Evolutionary conservation across 2,797 vertebrate species (phyloP).

Genomic region (Acridotheres tristis): DNA sequence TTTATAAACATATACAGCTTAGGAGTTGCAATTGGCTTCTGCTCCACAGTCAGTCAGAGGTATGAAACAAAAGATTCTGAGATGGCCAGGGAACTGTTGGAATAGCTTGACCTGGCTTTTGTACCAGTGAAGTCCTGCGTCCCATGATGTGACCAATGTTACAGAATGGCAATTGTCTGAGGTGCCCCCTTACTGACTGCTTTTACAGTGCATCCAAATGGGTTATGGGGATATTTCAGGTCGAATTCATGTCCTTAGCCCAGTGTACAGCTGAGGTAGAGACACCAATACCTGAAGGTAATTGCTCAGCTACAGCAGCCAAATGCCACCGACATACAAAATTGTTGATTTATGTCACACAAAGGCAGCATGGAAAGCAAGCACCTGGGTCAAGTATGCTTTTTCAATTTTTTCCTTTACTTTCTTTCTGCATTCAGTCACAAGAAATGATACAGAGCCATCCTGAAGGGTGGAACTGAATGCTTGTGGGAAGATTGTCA

Average conservation of each 20-base stretch:
- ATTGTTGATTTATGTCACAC: conserved; percentile 56
- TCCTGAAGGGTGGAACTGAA: conserved; percentile 31
- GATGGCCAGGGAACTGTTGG: not conserved
- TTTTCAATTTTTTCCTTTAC: not conserved
- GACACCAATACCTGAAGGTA: conserved; percentile 15
- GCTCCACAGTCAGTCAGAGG: not conserved
- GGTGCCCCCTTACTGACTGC: not conserved
- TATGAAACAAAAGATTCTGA: not conserved
- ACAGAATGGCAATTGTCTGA: not conserved
- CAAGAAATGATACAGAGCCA: conserved; percentile 19
- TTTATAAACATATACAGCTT: not conserved
- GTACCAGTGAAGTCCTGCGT: not conserved
- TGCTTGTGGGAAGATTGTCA: conserved; percentile 15
- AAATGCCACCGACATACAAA: conserved; percentile 12
- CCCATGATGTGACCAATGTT: not conserved
- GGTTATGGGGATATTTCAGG: not conserved
- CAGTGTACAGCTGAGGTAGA: not conserved
- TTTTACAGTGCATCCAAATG: not conserved
- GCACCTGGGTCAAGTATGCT: conserved; percentile 38
- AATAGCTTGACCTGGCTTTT: not conserved
- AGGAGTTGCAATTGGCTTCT: not conserved
- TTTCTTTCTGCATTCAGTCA: not conserved
- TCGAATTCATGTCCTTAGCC: not conserved
- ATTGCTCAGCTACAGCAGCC: conserved; percentile 42
- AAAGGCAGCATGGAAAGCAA: conserved; percentile 34